These are phyloP conservation scores for Automeris io DNA, from an alignment of 2,888 invertebrate genomes.

Conservation along the genomic window DNA sequence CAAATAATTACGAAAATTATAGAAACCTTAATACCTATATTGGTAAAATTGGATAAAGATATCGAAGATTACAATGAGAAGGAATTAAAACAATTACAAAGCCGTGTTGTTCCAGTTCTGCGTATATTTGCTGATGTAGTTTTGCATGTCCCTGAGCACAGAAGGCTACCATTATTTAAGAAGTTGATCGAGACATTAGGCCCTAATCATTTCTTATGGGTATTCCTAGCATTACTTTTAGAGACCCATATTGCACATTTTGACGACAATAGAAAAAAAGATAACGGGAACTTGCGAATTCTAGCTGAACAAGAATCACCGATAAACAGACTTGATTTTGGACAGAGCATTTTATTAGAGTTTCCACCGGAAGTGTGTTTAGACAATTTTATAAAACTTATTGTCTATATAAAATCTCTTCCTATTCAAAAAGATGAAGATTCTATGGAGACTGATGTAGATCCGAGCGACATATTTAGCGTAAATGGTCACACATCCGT, in stretches of 20 bases:
- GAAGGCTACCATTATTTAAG: conserved; percentile 87
- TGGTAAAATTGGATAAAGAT: conserved; percentile 75
- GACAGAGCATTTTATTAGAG: conserved; percentile 79
- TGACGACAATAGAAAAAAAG: conserved; percentile 61
- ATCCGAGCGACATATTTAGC: conserved; percentile 77
- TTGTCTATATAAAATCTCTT: conserved; percentile 80
- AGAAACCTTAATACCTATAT: conserved; percentile 91
- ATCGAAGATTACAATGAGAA: conserved; percentile 50
- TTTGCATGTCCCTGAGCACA: conserved; percentile 94
- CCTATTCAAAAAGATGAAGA: conserved; percentile 80
- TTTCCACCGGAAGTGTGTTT: conserved; percentile 81
- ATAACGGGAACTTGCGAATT: conserved; percentile 37
- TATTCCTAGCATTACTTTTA: conserved; percentile 83
- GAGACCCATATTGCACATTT: conserved; percentile 82
- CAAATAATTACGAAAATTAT: conserved; percentile 94
- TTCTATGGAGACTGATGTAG: conserved; percentile 50
- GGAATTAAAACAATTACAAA: conserved; percentile 54
- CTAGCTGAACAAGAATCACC: conserved; percentile 63
- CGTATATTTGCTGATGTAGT: conserved; percentile 95
- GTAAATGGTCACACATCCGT: conserved; percentile 81
- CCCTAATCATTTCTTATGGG: conserved; percentile 80
- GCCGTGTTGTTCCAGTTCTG: conserved; percentile 80
- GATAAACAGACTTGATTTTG: conserved; percentile 80
- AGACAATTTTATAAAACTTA: conserved; percentile 80
- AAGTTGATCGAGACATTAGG: conserved; percentile 86